phyloP scores from a whole-genome alignment of 2,888 invertebrate species.

The Pyrrhosoma nymphula region DNA sequence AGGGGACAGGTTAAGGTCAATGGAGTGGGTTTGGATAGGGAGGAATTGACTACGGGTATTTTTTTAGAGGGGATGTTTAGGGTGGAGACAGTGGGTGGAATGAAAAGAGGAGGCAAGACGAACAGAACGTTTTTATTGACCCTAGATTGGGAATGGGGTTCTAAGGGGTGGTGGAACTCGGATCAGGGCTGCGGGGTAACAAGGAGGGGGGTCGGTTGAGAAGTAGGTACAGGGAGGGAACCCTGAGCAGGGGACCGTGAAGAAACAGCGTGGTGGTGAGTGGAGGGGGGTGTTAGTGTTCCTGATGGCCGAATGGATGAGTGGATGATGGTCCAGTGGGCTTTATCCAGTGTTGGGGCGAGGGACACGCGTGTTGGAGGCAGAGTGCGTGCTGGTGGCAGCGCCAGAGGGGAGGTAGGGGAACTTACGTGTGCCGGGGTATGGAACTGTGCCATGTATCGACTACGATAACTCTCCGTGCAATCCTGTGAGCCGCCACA shows the following conservation, averaged over 20 bases:
- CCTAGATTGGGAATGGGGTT: neutral
- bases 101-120: neutral
- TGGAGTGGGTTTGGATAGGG: too few relatives aligned
- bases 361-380: neutral
- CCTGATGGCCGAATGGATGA: neutral
- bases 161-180: neutral
- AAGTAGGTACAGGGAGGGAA: neutral
- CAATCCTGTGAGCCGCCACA: too few relatives aligned
- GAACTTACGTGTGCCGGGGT: too few relatives aligned
- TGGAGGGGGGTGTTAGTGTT: neutral
- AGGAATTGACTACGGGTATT: too few relatives aligned
- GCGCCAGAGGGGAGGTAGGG: too few relatives aligned
- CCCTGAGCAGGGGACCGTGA: neutral
- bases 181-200: neutral
- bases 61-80: neutral
- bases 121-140: slow-evolving; percentile 19
- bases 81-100: neutral
- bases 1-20: too few relatives aligned
- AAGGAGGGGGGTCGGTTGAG: neutral
- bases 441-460: too few relatives aligned
- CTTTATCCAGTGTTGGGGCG: neutral
- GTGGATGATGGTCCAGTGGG: slow-evolving; percentile 21
- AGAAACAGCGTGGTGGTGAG: neutral
- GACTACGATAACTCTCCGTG: too few relatives aligned
- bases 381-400: neutral